These are phyloP conservation scores for Phrynocephalus forsythii DNA, from an alignment of 2,797 vertebrate genomes.

Conservation along the genomic window DNA sequence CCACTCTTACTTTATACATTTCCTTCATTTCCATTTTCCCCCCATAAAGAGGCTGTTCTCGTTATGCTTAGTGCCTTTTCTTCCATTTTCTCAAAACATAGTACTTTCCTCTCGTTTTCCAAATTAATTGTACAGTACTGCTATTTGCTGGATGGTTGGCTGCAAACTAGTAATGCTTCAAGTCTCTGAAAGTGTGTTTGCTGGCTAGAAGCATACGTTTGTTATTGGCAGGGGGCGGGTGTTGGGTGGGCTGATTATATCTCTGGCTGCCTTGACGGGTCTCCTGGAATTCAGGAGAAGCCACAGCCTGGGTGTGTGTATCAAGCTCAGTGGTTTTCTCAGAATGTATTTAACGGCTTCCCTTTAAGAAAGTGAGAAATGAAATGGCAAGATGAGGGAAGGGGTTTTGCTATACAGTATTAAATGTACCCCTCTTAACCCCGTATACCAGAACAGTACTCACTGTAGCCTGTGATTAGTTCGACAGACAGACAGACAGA, in stretches of 20 bases:
- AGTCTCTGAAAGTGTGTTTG: constrained; percentile 41
- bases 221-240: constrained; percentile 18
- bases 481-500: no score
- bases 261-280: constrained; percentile 8
- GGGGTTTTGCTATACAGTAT: neutral
- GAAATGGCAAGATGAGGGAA: neutral
- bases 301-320: neutral
- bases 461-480: neutral
- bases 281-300: constrained; percentile 11
- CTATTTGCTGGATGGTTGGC: fast-evolving
- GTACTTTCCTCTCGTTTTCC: constrained; percentile 28
- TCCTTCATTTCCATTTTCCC: neutral
- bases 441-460: neutral
- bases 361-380: neutral
- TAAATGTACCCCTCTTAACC: neutral
- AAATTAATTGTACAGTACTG: neutral
- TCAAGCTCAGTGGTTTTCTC: neutral
- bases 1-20: constrained; percentile 25
- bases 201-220: constrained; percentile 46
- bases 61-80: neutral
- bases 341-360: neutral
- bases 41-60: neutral
- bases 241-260: neutral
- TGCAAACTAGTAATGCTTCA: constrained; percentile 48
- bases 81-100: neutral